Percentiles rank a stretch among this genome's conserved stretches.
Conservation (phyloP, 2,888 invertebrate species). For the Cephus sareptanus region DNA sequence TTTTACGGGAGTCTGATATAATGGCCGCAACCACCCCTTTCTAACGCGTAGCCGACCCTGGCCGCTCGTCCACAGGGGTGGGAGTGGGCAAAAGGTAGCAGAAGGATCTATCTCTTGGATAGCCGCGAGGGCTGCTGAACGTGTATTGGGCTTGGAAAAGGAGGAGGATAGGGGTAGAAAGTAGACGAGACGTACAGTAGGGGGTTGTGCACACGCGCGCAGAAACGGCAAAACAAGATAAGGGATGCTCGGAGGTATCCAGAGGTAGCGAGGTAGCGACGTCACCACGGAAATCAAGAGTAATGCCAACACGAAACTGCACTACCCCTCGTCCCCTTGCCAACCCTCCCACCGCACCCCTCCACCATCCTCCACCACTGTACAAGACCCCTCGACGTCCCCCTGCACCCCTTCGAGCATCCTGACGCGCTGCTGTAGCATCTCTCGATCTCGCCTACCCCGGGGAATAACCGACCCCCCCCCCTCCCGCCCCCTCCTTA, state of each 20-base stretch:
- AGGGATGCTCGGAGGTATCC: slow-evolving; percentile 23
- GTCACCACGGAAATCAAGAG: slow-evolving; percentile 73
- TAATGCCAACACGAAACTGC: slow-evolving; percentile 76
- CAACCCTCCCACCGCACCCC: slow-evolving; percentile 37
- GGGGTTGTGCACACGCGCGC: background rate
- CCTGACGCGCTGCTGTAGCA: slow-evolving; percentile 2
- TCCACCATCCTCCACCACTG: slow-evolving; percentile 18
- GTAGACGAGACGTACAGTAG: slow-evolving; percentile 21
- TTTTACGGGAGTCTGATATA: slow-evolving; percentile 30
- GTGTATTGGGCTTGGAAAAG: background rate
- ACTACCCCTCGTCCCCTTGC: slow-evolving; percentile 67
- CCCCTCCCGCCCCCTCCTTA: too few species aligned
- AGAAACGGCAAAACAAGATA: slow-evolving; percentile 55
- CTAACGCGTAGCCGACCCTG: background rate
- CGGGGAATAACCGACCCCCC: background rate
- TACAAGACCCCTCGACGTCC: background rate
- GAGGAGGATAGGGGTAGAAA: background rate
- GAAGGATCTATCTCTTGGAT: slow-evolving; percentile 33
- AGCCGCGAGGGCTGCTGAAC: slow-evolving; percentile 12
- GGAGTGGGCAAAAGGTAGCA: slow-evolving; percentile 11
- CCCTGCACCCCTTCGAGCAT: slow-evolving; percentile 1
- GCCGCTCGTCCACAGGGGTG: background rate
- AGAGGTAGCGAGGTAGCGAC: slow-evolving; percentile 54
- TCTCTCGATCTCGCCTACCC: slow-evolving; percentile 23
- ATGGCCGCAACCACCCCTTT: slow-evolving; percentile 15